Evolutionary conservation across 2,113 vertebrate species (phyloP).

Genomic region (Hoplias malabaricus): DNA sequence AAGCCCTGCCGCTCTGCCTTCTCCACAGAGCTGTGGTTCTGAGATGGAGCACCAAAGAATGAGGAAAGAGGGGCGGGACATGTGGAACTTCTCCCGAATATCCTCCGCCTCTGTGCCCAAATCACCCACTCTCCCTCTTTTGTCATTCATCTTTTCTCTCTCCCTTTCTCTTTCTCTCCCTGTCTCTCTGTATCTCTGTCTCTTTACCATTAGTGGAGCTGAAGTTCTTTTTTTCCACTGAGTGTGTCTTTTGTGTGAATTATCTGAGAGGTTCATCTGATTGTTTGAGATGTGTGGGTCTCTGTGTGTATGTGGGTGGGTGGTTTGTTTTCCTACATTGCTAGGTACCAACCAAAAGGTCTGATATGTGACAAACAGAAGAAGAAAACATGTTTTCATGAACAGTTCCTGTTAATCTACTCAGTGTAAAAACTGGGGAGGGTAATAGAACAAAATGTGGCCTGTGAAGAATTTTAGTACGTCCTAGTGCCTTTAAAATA

Average conservation of each 20-base stretch:
- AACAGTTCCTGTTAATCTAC: no score
- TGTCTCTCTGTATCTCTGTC: conserved; percentile 1
- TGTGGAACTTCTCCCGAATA: conserved; percentile 5
- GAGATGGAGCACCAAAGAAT: conserved; percentile 23
- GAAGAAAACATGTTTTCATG: no score
- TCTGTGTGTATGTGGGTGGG: conserved; percentile 5
- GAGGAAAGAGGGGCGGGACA: conserved; percentile 10
- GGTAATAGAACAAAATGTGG: no score
- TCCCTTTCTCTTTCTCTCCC: background rate
- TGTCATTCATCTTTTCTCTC: conserved; percentile 34
- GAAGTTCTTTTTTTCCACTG: conserved; percentile 8
- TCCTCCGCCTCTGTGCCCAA: conserved; percentile 22
- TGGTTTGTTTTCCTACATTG: background rate
- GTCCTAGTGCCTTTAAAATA: no score
- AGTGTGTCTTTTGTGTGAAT: conserved; percentile 31
- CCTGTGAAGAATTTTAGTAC: no score
- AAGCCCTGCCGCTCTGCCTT: conserved; percentile 60
- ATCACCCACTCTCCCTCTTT: conserved; percentile 36
- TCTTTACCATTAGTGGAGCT: no score
- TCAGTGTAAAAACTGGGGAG: no score
- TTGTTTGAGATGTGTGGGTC: conserved; percentile 19
- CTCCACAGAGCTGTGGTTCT: conserved; percentile 17
- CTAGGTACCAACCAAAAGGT: background rate
- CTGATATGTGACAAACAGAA: background rate
- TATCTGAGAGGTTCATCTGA: conserved; percentile 40